Conservation (phyloP, 2,888 invertebrate genomes). For the Folsomia candida region DNA sequence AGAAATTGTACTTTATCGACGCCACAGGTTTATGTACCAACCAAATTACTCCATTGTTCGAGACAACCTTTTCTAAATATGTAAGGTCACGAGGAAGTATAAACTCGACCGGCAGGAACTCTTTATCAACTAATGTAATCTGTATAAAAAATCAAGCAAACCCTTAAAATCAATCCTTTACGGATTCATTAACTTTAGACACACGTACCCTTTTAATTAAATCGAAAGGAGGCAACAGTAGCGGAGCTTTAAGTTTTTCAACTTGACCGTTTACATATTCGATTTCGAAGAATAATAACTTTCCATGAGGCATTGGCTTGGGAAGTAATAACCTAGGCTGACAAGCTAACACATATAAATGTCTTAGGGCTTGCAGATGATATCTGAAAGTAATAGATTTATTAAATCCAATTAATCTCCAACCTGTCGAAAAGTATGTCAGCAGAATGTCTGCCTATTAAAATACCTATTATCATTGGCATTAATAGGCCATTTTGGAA, state of each 20-base stretch:
- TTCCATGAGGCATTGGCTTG: slow-evolving; percentile 40
- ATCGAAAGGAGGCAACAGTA: slow-evolving; percentile 48
- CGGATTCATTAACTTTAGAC: neutral
- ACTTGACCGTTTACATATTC: slow-evolving; percentile 45
- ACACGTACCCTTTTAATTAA: slow-evolving; percentile 37
- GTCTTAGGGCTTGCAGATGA: slow-evolving; percentile 94
- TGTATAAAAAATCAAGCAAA: slow-evolving; percentile 4
- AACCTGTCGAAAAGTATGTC: too few relatives aligned
- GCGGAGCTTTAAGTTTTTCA: slow-evolving; percentile 38
- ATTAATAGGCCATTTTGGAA: slow-evolving; percentile 94
- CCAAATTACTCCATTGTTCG: slow-evolving; percentile 42
- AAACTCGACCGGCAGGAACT: slow-evolving; percentile 41
- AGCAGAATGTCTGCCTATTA: too few relatives aligned
- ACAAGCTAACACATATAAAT: slow-evolving; percentile 90
- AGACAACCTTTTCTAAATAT: slow-evolving; percentile 44
- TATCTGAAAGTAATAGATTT: slow-evolving; percentile 63
- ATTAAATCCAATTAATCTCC: too few relatives aligned
- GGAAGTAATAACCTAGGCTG: slow-evolving; percentile 87
- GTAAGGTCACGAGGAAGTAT: slow-evolving; percentile 41
- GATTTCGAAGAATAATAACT: slow-evolving; percentile 38
- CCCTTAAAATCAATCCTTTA: neutral
- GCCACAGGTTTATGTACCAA: slow-evolving; percentile 41
- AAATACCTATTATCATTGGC: slow-evolving; percentile 90
- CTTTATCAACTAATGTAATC: slow-evolving; percentile 36
- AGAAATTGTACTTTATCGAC: slow-evolving; percentile 35